Evolutionary conservation across 2,888 invertebrate species (phyloP).

Genomic region (Mamestra brassicae): DNA sequence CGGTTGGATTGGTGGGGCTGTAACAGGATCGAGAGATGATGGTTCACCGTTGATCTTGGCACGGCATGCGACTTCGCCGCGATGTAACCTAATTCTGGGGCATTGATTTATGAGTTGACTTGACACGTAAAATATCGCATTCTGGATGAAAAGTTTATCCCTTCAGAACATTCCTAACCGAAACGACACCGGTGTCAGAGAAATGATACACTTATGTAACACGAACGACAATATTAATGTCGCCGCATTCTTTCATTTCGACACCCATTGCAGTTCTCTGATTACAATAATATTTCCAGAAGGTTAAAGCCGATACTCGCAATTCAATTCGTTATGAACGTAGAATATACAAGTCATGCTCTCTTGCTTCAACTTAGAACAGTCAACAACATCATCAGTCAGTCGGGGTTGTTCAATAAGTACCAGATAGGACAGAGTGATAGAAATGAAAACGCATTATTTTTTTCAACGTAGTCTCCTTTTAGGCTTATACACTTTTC

Average conservation of each 20-base stretch:
- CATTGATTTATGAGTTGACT: constrained; percentile 30
- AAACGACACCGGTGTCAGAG: constrained; percentile 21
- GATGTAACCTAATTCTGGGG: constrained; percentile 38
- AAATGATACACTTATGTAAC: constrained; percentile 19
- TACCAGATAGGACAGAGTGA: too few species aligned
- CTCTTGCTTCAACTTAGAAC: constrained; percentile 1
- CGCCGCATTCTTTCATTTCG: constrained; percentile 15
- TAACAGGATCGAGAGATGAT: constrained; percentile 25
- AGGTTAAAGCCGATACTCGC: neutral
- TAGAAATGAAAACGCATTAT: too few species aligned
- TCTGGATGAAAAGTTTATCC: constrained; percentile 24
- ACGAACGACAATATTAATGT: constrained; percentile 1
- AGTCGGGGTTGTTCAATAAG: neutral
- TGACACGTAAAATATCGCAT: constrained; percentile 25
- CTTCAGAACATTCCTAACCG: constrained; percentile 30
- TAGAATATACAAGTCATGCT: neutral
- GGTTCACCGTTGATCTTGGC: constrained; percentile 52
- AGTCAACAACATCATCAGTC: neutral
- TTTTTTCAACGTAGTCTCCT: too few species aligned
- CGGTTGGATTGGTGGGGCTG: constrained; percentile 20
- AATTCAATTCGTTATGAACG: neutral
- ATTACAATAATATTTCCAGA: constrained; percentile 11
- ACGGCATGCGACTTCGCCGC: constrained; percentile 9
- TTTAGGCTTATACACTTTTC: too few species aligned
- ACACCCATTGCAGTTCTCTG: constrained; percentile 1